These are phyloP conservation scores for Prionace glauca DNA, from an alignment of 2,797 vertebrate species.

Conservation along the genomic window DNA sequence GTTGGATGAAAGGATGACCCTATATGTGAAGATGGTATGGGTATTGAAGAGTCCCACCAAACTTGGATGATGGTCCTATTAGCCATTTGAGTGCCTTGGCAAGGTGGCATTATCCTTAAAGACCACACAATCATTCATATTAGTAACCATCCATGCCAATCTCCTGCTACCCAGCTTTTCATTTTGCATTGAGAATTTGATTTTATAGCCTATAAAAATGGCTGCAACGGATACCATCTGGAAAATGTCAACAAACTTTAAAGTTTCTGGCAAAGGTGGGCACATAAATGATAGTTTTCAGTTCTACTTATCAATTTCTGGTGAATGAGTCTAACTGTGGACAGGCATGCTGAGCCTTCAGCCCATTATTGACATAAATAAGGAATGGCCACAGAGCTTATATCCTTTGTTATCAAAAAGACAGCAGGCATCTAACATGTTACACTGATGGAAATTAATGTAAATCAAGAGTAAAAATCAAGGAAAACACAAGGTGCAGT, in stretches of 20 bases:
- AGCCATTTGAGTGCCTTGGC: background rate
- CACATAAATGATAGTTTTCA: background rate
- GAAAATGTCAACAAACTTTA: slow-evolving; percentile 11
- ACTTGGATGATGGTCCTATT: background rate
- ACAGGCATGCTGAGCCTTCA: background rate
- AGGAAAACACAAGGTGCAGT: background rate
- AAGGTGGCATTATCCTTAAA: background rate
- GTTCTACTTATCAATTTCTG: background rate
- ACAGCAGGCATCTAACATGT: background rate
- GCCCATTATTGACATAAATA: background rate
- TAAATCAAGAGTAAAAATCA: background rate
- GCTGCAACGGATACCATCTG: background rate
- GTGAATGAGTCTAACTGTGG: background rate
- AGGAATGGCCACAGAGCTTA: background rate
- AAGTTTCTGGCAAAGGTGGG: background rate
- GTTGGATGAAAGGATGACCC: background rate
- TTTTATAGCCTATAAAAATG: background rate
- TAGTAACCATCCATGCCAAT: background rate
- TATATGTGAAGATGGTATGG: background rate
- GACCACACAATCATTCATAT: background rate
- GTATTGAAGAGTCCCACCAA: background rate
- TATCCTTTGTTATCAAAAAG: background rate
- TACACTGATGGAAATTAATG: background rate
- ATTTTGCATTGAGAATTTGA: background rate
- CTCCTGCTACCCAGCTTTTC: background rate